These are phyloP conservation scores for Noctuana brunneofusca DNA, from an alignment of 2,888 invertebrate genomes.

Conservation along the genomic window DNA sequence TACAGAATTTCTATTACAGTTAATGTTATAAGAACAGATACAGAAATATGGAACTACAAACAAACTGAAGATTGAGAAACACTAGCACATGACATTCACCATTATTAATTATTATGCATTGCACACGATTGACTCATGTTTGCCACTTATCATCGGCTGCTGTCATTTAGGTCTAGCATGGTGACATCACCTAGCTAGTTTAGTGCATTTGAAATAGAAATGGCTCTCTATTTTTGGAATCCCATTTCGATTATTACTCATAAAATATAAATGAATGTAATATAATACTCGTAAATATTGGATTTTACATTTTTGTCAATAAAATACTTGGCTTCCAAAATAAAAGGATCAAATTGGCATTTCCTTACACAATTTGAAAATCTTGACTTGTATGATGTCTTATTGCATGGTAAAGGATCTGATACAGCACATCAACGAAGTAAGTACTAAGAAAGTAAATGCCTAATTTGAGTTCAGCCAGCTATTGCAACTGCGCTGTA, in stretches of 20 bases:
- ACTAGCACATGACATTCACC: constrained; percentile 75
- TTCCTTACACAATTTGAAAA: constrained; percentile 23
- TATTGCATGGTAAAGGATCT: constrained; percentile 17
- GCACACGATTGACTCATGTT: constrained; percentile 75
- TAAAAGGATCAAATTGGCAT: constrained; percentile 30
- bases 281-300: not conserved
- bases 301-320: not conserved
- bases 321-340: not conserved
- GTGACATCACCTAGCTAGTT: constrained; percentile 77
- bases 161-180: constrained; percentile 77
- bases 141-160: constrained; percentile 69
- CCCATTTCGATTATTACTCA: constrained; percentile 60
- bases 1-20: constrained; percentile 7
- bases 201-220: constrained; percentile 60
- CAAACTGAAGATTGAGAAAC: constrained; percentile 46
- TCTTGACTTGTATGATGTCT: constrained; percentile 19
- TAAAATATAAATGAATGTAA: constrained; percentile 1
- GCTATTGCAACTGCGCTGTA: constrained; percentile 10
- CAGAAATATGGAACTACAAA: constrained; percentile 13
- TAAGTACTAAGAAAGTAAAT: constrained; percentile 29
- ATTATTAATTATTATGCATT: constrained; percentile 75
- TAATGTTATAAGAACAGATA: not conserved
- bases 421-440: constrained; percentile 15
- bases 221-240: constrained; percentile 67
- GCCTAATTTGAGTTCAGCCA: constrained; percentile 29